Percentiles rank a stretch among this genome's conserved stretches.
These are phyloP conservation scores for Lamprotornis superbus DNA, from an alignment of 2,113 vertebrate genomes.

Conservation along the genomic window DNA sequence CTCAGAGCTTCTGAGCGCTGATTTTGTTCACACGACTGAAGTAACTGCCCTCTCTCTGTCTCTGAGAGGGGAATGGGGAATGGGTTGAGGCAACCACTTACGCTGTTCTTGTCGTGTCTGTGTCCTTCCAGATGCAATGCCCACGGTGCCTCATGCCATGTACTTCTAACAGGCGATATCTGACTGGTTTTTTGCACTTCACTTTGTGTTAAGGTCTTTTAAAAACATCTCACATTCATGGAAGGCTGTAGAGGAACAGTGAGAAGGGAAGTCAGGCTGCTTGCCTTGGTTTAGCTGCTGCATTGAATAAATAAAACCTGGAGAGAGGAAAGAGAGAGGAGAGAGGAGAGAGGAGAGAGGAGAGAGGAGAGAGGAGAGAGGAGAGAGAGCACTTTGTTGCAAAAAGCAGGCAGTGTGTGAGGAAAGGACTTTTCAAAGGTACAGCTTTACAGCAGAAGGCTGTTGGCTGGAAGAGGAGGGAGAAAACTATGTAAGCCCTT, in stretches of 20 bases:
- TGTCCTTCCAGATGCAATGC: background rate
- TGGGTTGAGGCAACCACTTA: background rate
- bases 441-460: background rate
- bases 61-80: background rate
- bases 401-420: background rate
- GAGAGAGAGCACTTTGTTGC: background rate
- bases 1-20: rapidly evolving
- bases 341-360: background rate
- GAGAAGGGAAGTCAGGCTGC: background rate
- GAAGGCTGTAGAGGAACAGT: background rate
- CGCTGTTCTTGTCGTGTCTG: rapidly evolving
- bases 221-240: background rate
- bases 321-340: background rate
- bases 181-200: background rate
- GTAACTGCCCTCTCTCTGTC: background rate
- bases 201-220: background rate
- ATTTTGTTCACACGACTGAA: background rate
- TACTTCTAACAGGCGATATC: background rate
- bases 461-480: background rate
- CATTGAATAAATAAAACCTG: background rate
- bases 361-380: background rate
- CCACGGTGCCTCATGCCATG: rapidly evolving
- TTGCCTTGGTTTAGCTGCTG: background rate
- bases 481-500: background rate
- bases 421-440: background rate